Evolutionary conservation across 2,888 invertebrate species (phyloP).

Genomic region (Caenorhabditis drosophilae): DNA sequence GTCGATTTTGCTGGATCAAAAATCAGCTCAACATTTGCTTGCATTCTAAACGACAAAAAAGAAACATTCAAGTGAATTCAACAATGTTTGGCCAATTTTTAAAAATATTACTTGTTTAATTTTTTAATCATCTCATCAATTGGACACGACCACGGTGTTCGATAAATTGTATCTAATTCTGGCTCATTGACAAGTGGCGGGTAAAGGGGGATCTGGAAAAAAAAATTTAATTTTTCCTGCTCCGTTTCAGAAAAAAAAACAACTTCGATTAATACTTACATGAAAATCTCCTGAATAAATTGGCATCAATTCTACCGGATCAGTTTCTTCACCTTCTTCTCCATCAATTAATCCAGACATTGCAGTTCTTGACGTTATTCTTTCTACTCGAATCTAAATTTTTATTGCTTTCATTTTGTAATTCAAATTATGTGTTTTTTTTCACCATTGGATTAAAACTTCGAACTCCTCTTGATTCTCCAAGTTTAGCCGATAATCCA

Average conservation of each 20-base stretch:
- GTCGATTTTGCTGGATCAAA: slow-evolving; percentile 15
- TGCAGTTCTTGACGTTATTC: slow-evolving; percentile 20
- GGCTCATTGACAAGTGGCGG: slow-evolving; percentile 12
- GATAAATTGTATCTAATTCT: slow-evolving; percentile 20
- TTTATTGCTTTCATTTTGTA: not conserved
- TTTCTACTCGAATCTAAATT: slow-evolving; percentile 30
- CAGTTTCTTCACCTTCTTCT: slow-evolving; percentile 6
- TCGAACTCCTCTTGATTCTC: slow-evolving; percentile 9
- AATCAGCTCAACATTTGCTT: slow-evolving; percentile 79
- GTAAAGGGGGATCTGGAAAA: slow-evolving; percentile 23
- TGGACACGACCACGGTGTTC: slow-evolving; percentile 10
- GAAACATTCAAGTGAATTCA: not conserved
- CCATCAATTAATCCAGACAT: slow-evolving; percentile 16
- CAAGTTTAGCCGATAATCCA: slow-evolving; percentile 5
- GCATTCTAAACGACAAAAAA: slow-evolving; percentile 78
- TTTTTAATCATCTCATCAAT: slow-evolving; percentile 23
- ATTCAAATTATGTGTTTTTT: slow-evolving; percentile 1
- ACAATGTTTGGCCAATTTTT: not conserved
- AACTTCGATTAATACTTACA: too few species aligned
- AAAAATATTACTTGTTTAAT: slow-evolving; percentile 12
- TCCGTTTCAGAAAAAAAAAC: too few species aligned
- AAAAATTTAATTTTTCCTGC: not conserved
- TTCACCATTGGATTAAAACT: not conserved
- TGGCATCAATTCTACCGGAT: slow-evolving; percentile 6
- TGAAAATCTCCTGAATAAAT: slow-evolving; percentile 18